Conservation (phyloP, 1,140 invertebrate genomes). For the Holotrichia oblita region DNA sequence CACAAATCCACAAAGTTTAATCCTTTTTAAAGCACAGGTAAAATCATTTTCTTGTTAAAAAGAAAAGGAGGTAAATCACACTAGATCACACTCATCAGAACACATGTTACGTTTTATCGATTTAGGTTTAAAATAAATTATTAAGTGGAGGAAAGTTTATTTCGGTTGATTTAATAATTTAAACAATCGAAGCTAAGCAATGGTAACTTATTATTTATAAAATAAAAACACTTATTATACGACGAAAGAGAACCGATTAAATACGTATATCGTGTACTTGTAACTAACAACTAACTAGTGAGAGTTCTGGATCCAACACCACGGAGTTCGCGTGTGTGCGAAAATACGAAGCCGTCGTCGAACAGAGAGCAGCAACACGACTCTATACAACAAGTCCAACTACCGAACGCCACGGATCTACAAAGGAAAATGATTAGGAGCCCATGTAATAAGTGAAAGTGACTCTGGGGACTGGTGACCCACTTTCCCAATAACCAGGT, state of each 20-base stretch:
- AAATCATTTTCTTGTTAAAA: too few species aligned
- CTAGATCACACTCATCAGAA: background rate
- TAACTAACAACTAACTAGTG: too few species aligned
- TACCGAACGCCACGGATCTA: slow-evolving; percentile 62
- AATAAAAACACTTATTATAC: too few species aligned
- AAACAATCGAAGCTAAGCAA: too few species aligned
- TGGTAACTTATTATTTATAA: too few species aligned
- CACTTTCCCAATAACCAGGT: slow-evolving; percentile 73
- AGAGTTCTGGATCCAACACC: too few species aligned
- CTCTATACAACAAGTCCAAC: background rate
- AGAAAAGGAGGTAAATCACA: too few species aligned
- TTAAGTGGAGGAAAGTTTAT: background rate
- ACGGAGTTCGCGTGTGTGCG: background rate
- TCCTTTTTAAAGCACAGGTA: too few species aligned
- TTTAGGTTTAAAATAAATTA: background rate
- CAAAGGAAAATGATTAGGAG: slow-evolving; percentile 72
- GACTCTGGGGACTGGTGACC: slow-evolving; percentile 66
- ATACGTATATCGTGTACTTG: too few species aligned
- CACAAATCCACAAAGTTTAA: too few species aligned
- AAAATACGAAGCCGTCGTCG: background rate
- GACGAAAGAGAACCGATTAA: too few species aligned
- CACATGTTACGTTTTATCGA: background rate
- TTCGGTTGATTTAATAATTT: too few species aligned
- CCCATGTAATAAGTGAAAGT: slow-evolving; percentile 76
- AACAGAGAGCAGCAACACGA: background rate